Percentiles rank a stretch among this genome's conserved stretches.
phyloP scores from a whole-genome alignment of 2,797 vertebrate genomes.

The Vespertilio murinus region DNA sequence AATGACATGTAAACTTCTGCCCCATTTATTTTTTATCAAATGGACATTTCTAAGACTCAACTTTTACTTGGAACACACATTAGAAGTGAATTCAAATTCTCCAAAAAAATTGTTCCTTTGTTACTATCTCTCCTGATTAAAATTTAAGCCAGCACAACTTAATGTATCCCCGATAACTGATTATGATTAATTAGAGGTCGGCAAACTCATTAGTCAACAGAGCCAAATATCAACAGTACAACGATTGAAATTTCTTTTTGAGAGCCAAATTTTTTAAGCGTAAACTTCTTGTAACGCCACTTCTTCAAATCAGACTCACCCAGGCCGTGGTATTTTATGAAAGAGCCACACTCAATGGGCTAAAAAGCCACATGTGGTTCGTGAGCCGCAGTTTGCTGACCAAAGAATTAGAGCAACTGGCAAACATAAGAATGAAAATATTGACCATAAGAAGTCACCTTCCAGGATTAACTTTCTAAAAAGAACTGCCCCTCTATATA shows the following conservation, averaged over 20 bases:
- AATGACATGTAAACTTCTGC: constrained; percentile 5
- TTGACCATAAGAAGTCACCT: not conserved
- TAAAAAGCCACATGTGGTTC: no score
- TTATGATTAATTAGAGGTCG: not conserved
- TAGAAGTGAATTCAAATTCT: constrained; percentile 1
- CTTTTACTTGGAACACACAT: constrained; percentile 15
- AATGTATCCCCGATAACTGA: not conserved
- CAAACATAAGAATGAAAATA: constrained; percentile 30
- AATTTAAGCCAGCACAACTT: not conserved
- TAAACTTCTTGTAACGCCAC: no score
- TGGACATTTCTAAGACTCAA: constrained; percentile 22
- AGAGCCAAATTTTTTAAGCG: no score
- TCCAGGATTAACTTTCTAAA: not conserved
- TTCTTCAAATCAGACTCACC: no score
- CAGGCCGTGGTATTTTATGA: no score
- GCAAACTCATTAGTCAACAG: no score
- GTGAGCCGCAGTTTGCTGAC: no score
- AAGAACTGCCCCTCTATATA: not conserved
- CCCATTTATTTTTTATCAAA: constrained; percentile 17
- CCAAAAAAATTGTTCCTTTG: not conserved
- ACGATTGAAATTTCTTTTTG: no score
- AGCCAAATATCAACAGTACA: no score
- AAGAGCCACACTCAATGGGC: no score
- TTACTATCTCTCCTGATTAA: constrained; percentile 37
- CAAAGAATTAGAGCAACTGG: not conserved